phyloP scores from a whole-genome alignment of 2,113 vertebrate species.

The Siphamia tubifer region DNA sequence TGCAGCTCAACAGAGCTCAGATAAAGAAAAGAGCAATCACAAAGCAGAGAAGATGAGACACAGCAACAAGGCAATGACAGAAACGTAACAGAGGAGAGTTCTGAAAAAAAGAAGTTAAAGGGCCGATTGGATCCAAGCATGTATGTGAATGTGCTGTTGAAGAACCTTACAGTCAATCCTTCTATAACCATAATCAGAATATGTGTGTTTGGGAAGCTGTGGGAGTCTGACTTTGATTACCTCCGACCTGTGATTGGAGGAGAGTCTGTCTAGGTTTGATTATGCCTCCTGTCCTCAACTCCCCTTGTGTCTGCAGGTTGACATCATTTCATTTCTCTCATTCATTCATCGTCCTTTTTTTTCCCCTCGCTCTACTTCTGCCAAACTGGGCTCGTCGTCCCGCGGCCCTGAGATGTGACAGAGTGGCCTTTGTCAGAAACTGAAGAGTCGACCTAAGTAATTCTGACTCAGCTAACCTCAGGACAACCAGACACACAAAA shows the following conservation, averaged over 20 bases:
- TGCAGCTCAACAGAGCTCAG: not conserved
- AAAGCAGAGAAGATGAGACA: not conserved
- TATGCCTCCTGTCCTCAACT: slow-evolving; percentile 32
- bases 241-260: slow-evolving; percentile 34
- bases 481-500: not conserved
- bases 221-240: slow-evolving; percentile 55
- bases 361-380: not conserved
- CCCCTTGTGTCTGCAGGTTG: slow-evolving; percentile 14
- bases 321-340: slow-evolving; percentile 7
- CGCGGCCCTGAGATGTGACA: slow-evolving; percentile 11
- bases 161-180: slow-evolving; percentile 17
- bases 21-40: not conserved
- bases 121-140: not conserved
- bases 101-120: not conserved
- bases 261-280: slow-evolving; percentile 53
- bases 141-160: not conserved
- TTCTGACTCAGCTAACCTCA: slow-evolving; percentile 32
- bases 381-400: slow-evolving; percentile 7
- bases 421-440: slow-evolving; percentile 24
- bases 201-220: slow-evolving; percentile 1
- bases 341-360: slow-evolving; percentile 2
- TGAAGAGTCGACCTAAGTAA: slow-evolving; percentile 16
- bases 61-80: not conserved
- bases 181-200: slow-evolving; percentile 34
- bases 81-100: not conserved